These are phyloP conservation scores for Xiphorhynchus erythropygius DNA, from an alignment of 2,797 vertebrate genomes.

Conservation along the genomic window DNA sequence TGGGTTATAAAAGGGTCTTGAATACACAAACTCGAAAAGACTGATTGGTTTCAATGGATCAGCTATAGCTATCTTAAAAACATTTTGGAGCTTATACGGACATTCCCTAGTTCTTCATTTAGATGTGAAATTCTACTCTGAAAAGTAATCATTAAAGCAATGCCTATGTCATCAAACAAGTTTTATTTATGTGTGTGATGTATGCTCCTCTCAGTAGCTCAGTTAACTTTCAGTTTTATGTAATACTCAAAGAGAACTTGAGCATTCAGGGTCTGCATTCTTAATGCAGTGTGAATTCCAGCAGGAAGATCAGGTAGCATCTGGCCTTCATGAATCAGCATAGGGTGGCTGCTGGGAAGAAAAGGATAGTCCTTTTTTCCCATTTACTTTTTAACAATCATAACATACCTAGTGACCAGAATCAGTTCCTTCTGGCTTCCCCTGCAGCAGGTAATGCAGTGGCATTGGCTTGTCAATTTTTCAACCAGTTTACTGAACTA, in stretches of 20 bases:
- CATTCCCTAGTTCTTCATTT: background rate
- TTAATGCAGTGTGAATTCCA: background rate
- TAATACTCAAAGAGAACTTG: background rate
- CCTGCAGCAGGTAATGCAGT: background rate
- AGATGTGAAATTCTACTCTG: background rate
- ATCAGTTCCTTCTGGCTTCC: background rate
- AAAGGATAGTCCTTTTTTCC: background rate
- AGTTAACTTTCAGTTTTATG: background rate
- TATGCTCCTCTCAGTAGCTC: background rate
- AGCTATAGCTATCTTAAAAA: background rate
- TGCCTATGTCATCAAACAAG: background rate
- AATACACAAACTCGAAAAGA: background rate
- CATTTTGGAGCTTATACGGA: background rate
- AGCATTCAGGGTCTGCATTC: background rate
- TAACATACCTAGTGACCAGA: background rate
- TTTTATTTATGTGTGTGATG: background rate
- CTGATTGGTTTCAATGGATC: background rate
- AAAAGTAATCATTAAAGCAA: conserved; percentile 3
- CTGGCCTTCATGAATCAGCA: background rate
- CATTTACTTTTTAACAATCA: background rate
- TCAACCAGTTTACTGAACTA: background rate
- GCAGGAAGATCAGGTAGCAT: background rate
- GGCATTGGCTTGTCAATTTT: background rate
- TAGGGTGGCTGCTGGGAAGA: background rate
- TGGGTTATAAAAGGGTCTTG: background rate